Base-by-base conservation (phyloP, 2,888 invertebrate species). In the Therioaphis trifolii region DNA sequence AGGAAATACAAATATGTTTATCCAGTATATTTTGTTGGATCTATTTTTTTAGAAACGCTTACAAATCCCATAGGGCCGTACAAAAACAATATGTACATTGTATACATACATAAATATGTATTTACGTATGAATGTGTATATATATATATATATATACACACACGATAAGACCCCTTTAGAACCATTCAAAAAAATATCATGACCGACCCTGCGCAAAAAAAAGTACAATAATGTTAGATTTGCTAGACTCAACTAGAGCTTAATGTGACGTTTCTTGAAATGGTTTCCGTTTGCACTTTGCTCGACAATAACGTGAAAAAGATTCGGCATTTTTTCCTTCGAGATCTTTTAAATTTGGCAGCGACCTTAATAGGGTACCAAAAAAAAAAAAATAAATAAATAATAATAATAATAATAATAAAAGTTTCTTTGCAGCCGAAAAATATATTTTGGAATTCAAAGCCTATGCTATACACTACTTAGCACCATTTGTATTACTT, bases 191-290 rank as follows among this genome's bases (percentile, higher is more conserved):
- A 72, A 52, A 52, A 29, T 21, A 52, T 52, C 18, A 18, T 35
- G 35, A 69, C 69, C n/a, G 29, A 15, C 29, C n/a, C 12, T n/a
- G 52, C n/a, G 43, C 29, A 49, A 72, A 52, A 72, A 72, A 49
- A 72, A 49, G 72, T 72, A 29, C 49, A 52, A 52, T 72, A 72
- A 72, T 29, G 52, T 72, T 72, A 49, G 49, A 72, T 72, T 72
- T 49, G 49, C 72, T 29, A 72, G 72, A 40, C 68, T 35, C 21
- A n/a, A 24, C 43, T 69, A 24, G 68, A 72, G 72, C 49, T 72
- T 72, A 72, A 49, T n/a, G 72, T 52, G 49, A 72, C 49, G 27
- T 72, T 72, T 29, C 46, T 11, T 9, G n/a, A 72, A 72, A 72
- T 72, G 52, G 72, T 29, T 49, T 72, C 29, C 72, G 68, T 40